A percentile compares a stretch with the other conserved stretches of the same genome.
phyloP scores from a whole-genome alignment of 2,797 vertebrate species.

The Typhlichthys subterraneus region DNA sequence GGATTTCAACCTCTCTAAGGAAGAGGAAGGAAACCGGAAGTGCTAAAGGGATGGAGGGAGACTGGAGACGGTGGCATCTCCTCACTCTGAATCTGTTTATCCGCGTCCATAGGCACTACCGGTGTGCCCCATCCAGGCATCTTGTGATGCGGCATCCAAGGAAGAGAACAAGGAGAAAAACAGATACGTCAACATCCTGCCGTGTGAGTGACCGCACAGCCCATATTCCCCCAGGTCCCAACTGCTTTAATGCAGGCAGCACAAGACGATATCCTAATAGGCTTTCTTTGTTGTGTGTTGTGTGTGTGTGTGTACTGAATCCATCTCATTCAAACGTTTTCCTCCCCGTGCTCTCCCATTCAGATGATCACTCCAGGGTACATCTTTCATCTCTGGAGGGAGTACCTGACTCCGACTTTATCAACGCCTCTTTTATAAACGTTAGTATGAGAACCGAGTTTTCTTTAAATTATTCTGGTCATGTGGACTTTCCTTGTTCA shows the following conservation, averaged over 20 bases:
- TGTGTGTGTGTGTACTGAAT: not conserved
- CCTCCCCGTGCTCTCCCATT: constrained; percentile 11
- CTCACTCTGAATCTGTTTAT: constrained; percentile 1
- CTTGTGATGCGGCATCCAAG: constrained; percentile 95
- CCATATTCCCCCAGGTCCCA: not conserved
- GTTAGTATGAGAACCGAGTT: constrained; percentile 74
- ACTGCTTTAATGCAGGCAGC: not conserved
- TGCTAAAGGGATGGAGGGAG: not conserved
- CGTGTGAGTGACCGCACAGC: constrained; percentile 82
- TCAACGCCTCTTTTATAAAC: constrained; percentile 98
- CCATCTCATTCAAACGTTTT: not conserved
- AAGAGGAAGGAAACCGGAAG: constrained; percentile 4
- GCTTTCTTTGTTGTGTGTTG: not conserved
- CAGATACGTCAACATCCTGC: constrained; percentile 97
- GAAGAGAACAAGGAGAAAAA: constrained; percentile 99
- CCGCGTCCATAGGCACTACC: constrained; percentile 85
- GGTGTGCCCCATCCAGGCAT: constrained; percentile 94
- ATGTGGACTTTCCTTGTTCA: not conserved
- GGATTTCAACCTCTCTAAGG: not conserved
- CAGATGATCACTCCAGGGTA: constrained; percentile 97
- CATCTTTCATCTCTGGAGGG: constrained; percentile 93
- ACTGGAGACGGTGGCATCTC: not conserved
- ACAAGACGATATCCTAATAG: not conserved
- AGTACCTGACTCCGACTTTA: constrained; percentile 96
- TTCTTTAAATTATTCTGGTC: not conserved